Evolutionary conservation across 2,888 invertebrate genomes (phyloP), one percentile per base, ranked within the genome.

Genomic region (Luffia ferchaultella): DNA sequence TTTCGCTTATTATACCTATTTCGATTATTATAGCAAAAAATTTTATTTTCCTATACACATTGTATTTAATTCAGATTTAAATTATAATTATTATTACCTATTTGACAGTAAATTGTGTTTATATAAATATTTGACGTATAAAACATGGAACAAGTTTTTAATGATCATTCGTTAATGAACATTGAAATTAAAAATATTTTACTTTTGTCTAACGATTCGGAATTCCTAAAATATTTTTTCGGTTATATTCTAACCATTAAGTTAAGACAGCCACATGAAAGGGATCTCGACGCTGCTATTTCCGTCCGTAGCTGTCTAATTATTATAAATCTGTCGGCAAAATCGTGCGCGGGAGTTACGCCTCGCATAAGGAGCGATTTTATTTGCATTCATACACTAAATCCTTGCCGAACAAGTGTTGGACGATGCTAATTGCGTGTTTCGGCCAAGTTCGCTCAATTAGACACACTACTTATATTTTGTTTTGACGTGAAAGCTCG

Each of bases 321-420:
- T 80, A 82, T 77, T 79, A 73, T 77, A 79, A 80, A 82, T 80
- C 79, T 73, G 76, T 80, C 80, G 67, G 57, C 74, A 16, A 43
- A 5, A 48, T 42, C 17, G 41, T 41, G 19, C 18, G 18, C 30
- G 16, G 16, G n/a, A 48, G 42, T 48, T 48, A 48, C 42, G 42
- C 16, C 16, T n/a, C 42, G n/a, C 18, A 20, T 20, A 18, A 42
- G 42, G 42, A 42, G 67, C 74, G 70, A 67, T 72, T 70, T 72
- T 77, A 72, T 76, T 76, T 67, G 59, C 60, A 60, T 57, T 55
- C 58, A 65, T 64, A 59, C 62, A 65, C 67, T 69, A 68, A 71
- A 70, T 73, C 71, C 72, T 70, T 69, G 69, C 67, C 64, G 65
- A 47, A 67, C 74, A 72, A 76, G 70, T 70, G 68, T 70, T 66